Evolutionary conservation across 2,888 invertebrate species (phyloP).

Genomic region (Allolobophora icterica): DNA sequence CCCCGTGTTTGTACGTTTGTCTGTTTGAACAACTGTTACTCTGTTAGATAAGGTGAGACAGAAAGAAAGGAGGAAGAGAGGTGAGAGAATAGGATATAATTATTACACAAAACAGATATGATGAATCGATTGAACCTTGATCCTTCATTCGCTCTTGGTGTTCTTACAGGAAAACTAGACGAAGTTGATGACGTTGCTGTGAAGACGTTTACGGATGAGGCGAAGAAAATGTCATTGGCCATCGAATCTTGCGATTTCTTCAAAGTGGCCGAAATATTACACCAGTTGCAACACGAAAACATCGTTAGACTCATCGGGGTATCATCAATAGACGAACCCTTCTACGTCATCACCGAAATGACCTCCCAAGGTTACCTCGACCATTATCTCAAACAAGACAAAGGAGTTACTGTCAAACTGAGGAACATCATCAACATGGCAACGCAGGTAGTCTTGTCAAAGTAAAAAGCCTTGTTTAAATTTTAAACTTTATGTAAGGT

Average conservation of each 20-base stretch:
- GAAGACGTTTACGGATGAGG: background rate
- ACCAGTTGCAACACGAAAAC: background rate
- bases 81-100: no score
- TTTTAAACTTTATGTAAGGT: no score
- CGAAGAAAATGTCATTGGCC: background rate
- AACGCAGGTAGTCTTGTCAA: background rate
- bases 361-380: background rate
- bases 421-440: slow-evolving; percentile 8
- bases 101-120: no score
- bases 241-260: background rate
- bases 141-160: background rate
- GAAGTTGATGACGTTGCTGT: background rate
- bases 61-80: no score
- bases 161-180: background rate
- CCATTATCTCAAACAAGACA: background rate
- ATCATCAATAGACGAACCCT: background rate
- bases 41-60: no score
- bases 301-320: slow-evolving; percentile 13
- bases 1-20: no score
- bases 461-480: no score
- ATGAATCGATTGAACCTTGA: background rate
- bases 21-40: no score
- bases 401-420: background rate
- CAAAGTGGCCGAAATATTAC: background rate
- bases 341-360: background rate